Conservation (phyloP, 2,113 vertebrate genomes). For the Odocoileus hemionus region DNA sequence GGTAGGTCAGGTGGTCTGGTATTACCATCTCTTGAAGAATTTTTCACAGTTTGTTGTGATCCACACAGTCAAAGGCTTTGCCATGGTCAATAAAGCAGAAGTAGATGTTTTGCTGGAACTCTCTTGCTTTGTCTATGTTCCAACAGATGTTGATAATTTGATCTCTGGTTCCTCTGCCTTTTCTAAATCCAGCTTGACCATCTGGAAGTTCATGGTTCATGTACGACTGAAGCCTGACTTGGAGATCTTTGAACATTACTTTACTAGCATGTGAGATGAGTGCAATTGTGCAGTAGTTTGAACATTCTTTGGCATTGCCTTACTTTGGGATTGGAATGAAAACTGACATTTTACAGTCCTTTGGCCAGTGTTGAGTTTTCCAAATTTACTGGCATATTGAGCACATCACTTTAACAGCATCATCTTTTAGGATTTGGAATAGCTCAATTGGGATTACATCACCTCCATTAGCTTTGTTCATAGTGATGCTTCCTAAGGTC, state of each 20-base stretch:
- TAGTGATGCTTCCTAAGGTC: neutral
- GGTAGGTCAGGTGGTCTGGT: neutral
- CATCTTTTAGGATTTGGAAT: neutral
- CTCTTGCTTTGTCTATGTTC: neutral
- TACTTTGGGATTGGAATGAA: neutral
- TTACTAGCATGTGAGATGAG: neutral
- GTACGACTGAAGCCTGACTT: neutral
- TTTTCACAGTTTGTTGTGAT: neutral
- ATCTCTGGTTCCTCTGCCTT: neutral
- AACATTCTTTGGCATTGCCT: neutral
- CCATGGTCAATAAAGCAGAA: neutral
- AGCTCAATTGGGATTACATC: neutral
- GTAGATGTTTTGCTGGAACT: neutral
- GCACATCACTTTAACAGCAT: rapidly evolving
- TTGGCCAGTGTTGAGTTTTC: neutral
- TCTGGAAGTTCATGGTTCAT: neutral
- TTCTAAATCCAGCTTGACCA: neutral
- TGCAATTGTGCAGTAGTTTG: neutral
- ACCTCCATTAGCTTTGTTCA: neutral
- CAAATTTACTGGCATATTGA: neutral
- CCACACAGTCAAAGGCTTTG: neutral
- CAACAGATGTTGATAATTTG: neutral
- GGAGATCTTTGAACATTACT: neutral
- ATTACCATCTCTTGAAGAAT: neutral
- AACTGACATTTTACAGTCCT: neutral